Conservation (phyloP, 2,797 vertebrate genomes). For the Rhodeus uyekii region DNA sequence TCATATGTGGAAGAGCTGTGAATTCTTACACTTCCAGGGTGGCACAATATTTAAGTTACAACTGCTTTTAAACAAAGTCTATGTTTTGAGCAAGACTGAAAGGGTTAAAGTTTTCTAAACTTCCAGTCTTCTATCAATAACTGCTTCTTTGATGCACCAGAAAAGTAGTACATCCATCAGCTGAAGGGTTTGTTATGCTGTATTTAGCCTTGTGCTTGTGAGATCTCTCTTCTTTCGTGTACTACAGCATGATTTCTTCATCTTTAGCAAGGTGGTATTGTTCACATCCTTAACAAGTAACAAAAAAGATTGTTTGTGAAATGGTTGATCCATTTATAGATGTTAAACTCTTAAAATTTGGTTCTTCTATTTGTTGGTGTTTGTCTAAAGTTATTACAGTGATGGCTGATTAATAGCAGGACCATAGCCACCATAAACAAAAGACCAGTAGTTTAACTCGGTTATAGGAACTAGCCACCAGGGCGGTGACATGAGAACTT, state of each 20-base stretch:
- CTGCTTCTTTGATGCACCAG: neutral
- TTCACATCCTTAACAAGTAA: neutral
- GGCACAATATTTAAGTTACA: neutral
- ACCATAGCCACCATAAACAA: no score
- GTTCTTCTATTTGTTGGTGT: neutral
- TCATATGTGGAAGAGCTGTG: neutral
- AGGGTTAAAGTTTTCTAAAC: neutral
- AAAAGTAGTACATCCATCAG: neutral
- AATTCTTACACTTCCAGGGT: constrained; percentile 1
- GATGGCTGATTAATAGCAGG: no score
- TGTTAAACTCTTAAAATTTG: neutral
- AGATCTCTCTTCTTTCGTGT: neutral
- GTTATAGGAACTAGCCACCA: no score
- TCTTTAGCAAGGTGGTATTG: neutral
- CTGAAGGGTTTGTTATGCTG: neutral
- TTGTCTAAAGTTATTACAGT: neutral
- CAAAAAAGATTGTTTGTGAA: neutral
- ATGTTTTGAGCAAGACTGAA: neutral
- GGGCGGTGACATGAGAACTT: no score
- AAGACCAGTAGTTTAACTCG: no score
- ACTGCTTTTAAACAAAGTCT: neutral
- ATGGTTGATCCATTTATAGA: neutral
- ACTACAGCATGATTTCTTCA: neutral
- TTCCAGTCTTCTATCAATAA: neutral
- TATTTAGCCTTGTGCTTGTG: neutral